Conservation (phyloP, 2,888 invertebrate genomes). For the Eupithecia exiguata region DNA sequence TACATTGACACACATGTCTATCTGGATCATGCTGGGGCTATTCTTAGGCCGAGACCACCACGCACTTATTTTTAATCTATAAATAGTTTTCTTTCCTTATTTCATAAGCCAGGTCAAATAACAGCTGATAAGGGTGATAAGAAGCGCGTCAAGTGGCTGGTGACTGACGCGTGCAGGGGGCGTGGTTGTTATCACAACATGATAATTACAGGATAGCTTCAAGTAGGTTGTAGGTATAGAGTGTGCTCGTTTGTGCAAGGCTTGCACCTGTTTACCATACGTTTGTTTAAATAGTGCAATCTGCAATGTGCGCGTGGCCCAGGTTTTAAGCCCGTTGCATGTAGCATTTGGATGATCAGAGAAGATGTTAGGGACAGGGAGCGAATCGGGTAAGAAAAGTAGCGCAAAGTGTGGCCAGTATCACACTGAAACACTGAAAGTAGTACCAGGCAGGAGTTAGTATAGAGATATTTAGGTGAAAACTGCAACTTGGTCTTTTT, state of each 20-base stretch:
- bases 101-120: conserved; percentile 1
- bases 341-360: not conserved
- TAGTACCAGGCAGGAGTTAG: not conserved
- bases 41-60: not conserved
- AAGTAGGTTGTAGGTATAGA: not conserved
- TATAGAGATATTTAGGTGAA: not conserved
- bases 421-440: not conserved
- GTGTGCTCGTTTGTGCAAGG: not conserved
- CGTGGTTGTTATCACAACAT: conserved; percentile 6
- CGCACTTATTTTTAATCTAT: not conserved
- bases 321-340: not conserved
- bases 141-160: not conserved
- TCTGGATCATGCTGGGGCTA: not conserved
- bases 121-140: not conserved
- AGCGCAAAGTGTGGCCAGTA: too few relatives aligned
- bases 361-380: not conserved
- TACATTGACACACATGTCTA: too few relatives aligned
- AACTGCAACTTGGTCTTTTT: not conserved
- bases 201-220: not conserved
- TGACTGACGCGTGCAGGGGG: conserved; percentile 14
- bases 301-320: not conserved
- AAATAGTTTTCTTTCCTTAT: not conserved
- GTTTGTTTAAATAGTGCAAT: not conserved
- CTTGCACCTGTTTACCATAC: not conserved
- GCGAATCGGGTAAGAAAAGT: too few relatives aligned